These are phyloP conservation scores for Calidris pugnax DNA, from an alignment of 2,113 vertebrate species.

Conservation along the genomic window DNA sequence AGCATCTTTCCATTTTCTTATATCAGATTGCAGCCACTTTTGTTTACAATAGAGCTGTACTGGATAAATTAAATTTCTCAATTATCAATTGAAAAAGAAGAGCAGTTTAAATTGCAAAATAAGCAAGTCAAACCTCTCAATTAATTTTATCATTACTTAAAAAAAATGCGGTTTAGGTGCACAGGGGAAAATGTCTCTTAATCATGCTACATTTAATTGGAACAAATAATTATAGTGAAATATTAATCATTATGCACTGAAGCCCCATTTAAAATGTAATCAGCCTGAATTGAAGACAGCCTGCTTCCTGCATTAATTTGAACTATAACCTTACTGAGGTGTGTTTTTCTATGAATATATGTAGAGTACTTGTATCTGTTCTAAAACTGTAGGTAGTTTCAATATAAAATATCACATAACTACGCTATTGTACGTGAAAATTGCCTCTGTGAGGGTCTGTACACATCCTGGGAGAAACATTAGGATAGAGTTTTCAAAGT, in stretches of 20 bases:
- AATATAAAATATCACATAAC: neutral
- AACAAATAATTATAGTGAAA: conserved; percentile 61
- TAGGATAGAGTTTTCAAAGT: neutral
- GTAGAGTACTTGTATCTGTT: neutral
- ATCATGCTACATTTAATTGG: conserved; percentile 60
- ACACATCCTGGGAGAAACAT: neutral
- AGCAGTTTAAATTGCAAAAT: conserved; percentile 15
- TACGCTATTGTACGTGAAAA: neutral
- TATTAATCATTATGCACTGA: conserved; percentile 40
- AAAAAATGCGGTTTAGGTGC: neutral
- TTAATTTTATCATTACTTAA: conserved; percentile 24
- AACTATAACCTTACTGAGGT: neutral
- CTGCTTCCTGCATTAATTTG: neutral
- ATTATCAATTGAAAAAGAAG: neutral
- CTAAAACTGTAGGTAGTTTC: neutral
- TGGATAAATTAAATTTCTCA: conserved; percentile 31
- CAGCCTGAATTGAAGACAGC: neutral
- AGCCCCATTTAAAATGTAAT: conserved; percentile 42
- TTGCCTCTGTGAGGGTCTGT: neutral
- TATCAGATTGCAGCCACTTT: neutral
- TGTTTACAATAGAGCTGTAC: neutral
- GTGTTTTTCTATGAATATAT: neutral
- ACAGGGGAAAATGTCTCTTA: conserved; percentile 34
- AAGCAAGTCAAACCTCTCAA: conserved; percentile 37
- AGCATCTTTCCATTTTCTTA: neutral